Conservation (phyloP, 2,888 invertebrate species). For the Diadegma fenestrale region DNA sequence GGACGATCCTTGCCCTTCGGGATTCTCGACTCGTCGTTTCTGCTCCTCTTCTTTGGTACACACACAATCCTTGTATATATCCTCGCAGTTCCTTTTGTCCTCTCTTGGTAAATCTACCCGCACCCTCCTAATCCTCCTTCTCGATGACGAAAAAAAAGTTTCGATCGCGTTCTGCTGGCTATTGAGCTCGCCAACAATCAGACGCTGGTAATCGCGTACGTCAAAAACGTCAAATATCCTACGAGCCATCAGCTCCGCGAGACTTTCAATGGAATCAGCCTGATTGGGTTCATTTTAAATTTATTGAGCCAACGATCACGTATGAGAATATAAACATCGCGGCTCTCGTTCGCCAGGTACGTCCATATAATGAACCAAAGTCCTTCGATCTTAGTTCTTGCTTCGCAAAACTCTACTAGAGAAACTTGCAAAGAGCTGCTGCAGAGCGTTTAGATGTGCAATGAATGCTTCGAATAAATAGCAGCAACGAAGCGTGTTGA, state of each 20-base stretch:
- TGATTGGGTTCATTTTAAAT: background rate
- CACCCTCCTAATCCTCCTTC: slow-evolving; percentile 23
- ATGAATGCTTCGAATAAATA: slow-evolving; percentile 7
- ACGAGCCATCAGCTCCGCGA: background rate
- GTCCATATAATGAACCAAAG: background rate
- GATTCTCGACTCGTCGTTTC: slow-evolving; percentile 18
- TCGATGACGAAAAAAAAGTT: slow-evolving; percentile 20
- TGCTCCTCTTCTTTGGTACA: slow-evolving; percentile 18
- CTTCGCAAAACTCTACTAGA: background rate
- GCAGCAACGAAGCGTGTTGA: background rate
- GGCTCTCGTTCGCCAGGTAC: background rate
- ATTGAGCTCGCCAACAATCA: slow-evolving; percentile 35
- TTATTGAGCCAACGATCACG: background rate
- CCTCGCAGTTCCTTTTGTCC: slow-evolving; percentile 29
- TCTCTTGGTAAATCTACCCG: slow-evolving; percentile 9
- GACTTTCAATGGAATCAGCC: background rate
- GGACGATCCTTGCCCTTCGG: slow-evolving; percentile 62
- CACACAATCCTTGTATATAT: slow-evolving; percentile 12
- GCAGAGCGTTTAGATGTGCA: slow-evolving; percentile 21
- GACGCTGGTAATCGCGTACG: slow-evolving; percentile 57
- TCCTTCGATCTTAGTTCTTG: background rate
- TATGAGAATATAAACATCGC: background rate
- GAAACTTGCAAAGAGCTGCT: background rate
- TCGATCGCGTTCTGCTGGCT: slow-evolving; percentile 34
- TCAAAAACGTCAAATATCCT: slow-evolving; percentile 34